phyloP scores from a whole-genome alignment of 2,888 invertebrate species.

The Sphaeridia pumilis region DNA sequence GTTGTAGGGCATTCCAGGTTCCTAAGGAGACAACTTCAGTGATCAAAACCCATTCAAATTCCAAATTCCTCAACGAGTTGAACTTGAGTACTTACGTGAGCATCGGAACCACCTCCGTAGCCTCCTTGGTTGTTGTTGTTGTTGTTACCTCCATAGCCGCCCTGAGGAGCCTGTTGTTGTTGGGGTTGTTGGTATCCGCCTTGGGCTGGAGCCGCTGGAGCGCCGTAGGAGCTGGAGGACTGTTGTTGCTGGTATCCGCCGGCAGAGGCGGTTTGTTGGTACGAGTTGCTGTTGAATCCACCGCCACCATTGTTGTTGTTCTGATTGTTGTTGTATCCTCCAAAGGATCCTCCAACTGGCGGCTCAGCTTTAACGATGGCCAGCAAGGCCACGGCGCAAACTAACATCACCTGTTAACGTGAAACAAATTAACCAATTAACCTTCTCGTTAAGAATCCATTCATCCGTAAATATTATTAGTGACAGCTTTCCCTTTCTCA shows the following conservation, averaged over 20 bases:
- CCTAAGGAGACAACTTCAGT: conserved; percentile 9
- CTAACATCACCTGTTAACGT: conserved; percentile 22
- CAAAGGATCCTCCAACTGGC: conserved; percentile 22
- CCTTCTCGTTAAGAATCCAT: too few relatives aligned
- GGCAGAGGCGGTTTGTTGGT: not conserved
- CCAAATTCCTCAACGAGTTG: not conserved
- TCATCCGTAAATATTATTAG: too few relatives aligned
- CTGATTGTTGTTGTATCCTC: conserved; percentile 10
- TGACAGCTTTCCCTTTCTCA: too few relatives aligned
- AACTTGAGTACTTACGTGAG: not conserved
- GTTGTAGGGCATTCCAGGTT: conserved; percentile 35
- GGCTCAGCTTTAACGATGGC: conserved; percentile 27
- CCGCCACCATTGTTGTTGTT: not conserved
- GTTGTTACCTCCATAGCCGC: conserved; percentile 6
- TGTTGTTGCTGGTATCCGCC: conserved; percentile 12
- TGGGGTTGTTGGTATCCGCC: conserved; percentile 11
- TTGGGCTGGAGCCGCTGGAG: conserved; percentile 1
- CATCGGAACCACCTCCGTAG: conserved; percentile 8
- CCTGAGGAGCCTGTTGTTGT: conserved; percentile 2
- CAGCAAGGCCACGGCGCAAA: conserved; percentile 22
- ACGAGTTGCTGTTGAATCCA: not conserved
- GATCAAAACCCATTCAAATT: not conserved
- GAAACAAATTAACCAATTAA: too few relatives aligned
- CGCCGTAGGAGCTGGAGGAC: not conserved
- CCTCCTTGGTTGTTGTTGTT: conserved; percentile 4